Evolutionary conservation across 2,888 invertebrate species (phyloP), one percentile per base, ranked within the genome.

Genomic region (Phasia obesa): DNA sequence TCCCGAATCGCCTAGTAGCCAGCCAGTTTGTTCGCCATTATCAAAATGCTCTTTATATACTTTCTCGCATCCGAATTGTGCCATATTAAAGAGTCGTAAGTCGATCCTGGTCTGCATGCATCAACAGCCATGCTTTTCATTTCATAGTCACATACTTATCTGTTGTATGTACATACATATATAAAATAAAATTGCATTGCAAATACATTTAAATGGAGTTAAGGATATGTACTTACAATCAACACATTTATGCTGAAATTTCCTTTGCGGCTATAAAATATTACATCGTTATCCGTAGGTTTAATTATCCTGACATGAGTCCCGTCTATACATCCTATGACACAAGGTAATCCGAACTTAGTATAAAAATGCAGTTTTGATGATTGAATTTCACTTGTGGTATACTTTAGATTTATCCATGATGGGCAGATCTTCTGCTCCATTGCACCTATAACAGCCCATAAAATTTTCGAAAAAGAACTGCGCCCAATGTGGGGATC

Each of bases 121-220:
- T 57, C 31, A 27, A 55, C 27, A 55, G n/a, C 53, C 15, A 27
- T n/a, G 27, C 27, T 53, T 23, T 53, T 53, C 51, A 53, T 53
- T 15, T 53, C 25, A 53, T 25, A n/a, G n/a, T 27, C 27, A 17
- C 53, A 55, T n/a, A 17, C 53, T 27, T n/a, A 27, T 25, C 53
- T 55, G 51, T 51, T 49, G 13, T 55, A 53, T 53, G 6, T 53
- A 49, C 13, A 49, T 49, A 49, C 9, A 7, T 42, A 47, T 19
- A 19, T 47, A 51, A 51, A 51, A 13, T 19, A 15, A 53, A 27
- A 27, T 13, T 15, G 21, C 4, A 23, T 51, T 51, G 21, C 13
- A 13, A 6, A 13, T 5, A 0, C 25, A 51, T 25, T 25, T 15
- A 51, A 6, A 25, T 23, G 25, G 9, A 27, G n/a, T 53, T 53